These are phyloP conservation scores for Cenopis cana DNA, from an alignment of 2,888 invertebrate genomes.

Conservation along the genomic window DNA sequence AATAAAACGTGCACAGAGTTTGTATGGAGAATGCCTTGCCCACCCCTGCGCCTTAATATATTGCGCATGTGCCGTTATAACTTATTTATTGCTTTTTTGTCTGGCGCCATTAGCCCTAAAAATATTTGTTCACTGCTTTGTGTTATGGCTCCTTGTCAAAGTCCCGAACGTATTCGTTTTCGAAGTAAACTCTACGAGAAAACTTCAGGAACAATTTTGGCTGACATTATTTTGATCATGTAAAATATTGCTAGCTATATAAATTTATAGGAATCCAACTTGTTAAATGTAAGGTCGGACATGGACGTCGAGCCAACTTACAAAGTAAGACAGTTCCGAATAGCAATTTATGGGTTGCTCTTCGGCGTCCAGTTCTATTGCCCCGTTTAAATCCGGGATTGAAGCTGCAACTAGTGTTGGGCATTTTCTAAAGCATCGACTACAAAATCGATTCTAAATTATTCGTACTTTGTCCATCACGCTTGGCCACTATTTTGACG, in stretches of 20 bases:
- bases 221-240: constrained; percentile 23
- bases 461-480: too few species aligned
- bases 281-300: constrained; percentile 49
- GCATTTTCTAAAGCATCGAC: too few species aligned
- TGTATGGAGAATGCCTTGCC: too few species aligned
- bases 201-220: constrained; percentile 24
- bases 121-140: background rate
- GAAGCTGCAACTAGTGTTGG: constrained; percentile 18
- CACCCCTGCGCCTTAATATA: too few species aligned
- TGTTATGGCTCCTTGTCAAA: constrained; percentile 3
- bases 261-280: constrained; percentile 40
- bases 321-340: constrained; percentile 48
- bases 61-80: background rate
- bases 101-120: background rate
- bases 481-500: too few species aligned
- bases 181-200: constrained; percentile 11
- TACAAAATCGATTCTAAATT: too few species aligned
- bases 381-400: constrained; percentile 45
- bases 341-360: constrained; percentile 46
- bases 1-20: too few species aligned
- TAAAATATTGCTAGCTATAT: constrained; percentile 40
- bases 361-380: constrained; percentile 44
- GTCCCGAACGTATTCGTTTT: background rate
- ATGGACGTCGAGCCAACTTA: constrained; percentile 48
- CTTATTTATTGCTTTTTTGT: constrained; percentile 5